These are phyloP conservation scores for Orchesella flavescens DNA, from an alignment of 2,888 invertebrate genomes.

Conservation along the genomic window DNA sequence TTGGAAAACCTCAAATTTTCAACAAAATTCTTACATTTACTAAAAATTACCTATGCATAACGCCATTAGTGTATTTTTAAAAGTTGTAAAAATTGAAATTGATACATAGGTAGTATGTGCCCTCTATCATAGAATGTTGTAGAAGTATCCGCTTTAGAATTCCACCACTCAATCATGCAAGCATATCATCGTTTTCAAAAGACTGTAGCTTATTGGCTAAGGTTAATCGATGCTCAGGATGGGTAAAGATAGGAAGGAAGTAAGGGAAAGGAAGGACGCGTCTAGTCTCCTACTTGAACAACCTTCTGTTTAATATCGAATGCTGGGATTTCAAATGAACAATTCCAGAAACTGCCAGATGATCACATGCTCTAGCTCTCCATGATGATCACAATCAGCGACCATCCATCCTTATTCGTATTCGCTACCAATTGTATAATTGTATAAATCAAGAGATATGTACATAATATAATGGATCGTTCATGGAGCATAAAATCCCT, in stretches of 20 bases:
- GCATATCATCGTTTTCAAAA: slow-evolving; percentile 47
- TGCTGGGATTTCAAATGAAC: slow-evolving; percentile 27
- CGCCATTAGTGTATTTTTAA: background rate
- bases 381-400: background rate
- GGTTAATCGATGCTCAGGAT: slow-evolving; percentile 4
- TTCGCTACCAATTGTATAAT: background rate
- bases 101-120: no score
- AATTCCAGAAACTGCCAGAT: slow-evolving; percentile 26
- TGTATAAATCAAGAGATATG: background rate
- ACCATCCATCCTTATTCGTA: background rate
- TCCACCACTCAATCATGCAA: slow-evolving; percentile 45
- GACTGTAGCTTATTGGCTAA: slow-evolving; percentile 12
- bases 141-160: slow-evolving; percentile 18
- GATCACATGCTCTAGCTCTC: slow-evolving; percentile 20
- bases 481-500: background rate
- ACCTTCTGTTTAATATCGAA: slow-evolving; percentile 29
- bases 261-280: background rate
- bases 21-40: background rate
- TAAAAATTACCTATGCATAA: background rate
- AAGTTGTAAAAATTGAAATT: no score
- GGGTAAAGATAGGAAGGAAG: background rate
- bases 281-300: background rate
- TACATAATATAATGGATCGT: no score
- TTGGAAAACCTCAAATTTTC: no score
- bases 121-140: background rate